Evolutionary conservation across 2,113 vertebrate genomes (phyloP).

Genomic region (Felis catus): DNA sequence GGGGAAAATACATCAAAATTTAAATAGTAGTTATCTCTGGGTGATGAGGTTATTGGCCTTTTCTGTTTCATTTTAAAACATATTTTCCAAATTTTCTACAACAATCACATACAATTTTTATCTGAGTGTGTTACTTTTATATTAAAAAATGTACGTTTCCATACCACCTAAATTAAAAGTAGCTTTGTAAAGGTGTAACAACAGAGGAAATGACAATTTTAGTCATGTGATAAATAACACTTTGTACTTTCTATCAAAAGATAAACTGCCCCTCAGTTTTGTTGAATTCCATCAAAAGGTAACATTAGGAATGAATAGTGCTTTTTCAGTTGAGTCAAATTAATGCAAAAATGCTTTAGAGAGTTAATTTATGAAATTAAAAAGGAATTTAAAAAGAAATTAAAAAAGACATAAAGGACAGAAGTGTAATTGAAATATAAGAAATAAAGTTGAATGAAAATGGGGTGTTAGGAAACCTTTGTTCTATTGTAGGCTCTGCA

Average conservation of each 20-base stretch:
- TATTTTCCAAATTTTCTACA: neutral
- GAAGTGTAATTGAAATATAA: slow-evolving; percentile 27
- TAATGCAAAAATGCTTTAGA: neutral
- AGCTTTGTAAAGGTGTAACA: neutral
- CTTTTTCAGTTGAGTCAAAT: slow-evolving; percentile 25
- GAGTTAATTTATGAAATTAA: neutral
- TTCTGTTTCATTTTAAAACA: neutral
- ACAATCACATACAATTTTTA: neutral
- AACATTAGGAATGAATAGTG: neutral
- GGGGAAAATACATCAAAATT: neutral
- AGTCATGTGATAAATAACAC: neutral
- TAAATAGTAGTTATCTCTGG: neutral
- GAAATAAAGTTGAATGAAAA: slow-evolving; percentile 51
- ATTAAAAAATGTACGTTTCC: neutral
- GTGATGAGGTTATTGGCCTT: neutral
- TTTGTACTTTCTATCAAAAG: neutral
- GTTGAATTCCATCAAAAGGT: slow-evolving; percentile 20
- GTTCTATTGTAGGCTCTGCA: neutral
- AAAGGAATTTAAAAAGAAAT: slow-evolving; percentile 11
- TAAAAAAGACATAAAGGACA: neutral
- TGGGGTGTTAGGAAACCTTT: neutral
- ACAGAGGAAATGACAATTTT: neutral
- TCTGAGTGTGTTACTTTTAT: neutral
- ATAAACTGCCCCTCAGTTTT: neutral
- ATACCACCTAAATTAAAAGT: neutral